These are phyloP conservation scores for Hipparchia semele DNA, from an alignment of 2,888 invertebrate species.

Conservation along the genomic window DNA sequence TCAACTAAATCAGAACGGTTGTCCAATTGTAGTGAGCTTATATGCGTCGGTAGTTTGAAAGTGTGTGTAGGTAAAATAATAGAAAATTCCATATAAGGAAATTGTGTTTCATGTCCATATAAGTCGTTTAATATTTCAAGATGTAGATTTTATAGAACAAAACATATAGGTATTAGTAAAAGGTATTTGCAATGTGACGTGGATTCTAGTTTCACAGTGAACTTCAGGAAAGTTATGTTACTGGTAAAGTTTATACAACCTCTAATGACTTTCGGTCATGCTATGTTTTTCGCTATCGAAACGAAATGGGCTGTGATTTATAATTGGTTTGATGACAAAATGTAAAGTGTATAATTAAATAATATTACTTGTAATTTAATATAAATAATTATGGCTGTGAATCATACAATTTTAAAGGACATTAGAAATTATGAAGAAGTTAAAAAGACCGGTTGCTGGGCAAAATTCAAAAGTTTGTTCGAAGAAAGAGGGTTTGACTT, in stretches of 20 bases:
- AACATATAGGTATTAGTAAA: not conserved
- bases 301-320: not conserved
- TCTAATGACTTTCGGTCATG: not conserved
- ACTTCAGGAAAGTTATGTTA: not conserved
- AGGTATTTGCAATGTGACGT: not conserved
- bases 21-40: conserved; percentile 23
- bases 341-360: not conserved
- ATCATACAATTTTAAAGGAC: conserved; percentile 32
- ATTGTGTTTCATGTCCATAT: not conserved
- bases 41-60: not conserved
- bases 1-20: conserved; percentile 42
- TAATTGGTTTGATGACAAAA: not conserved
- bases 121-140: not conserved
- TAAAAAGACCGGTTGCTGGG: conserved; percentile 64
- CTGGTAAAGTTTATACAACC: not conserved
- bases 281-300: not conserved
- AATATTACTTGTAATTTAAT: not conserved
- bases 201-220: not conserved
- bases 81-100: not conserved
- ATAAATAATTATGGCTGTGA: conserved; percentile 39
- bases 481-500: conserved; percentile 76
- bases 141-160: not conserved
- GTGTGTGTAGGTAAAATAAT: not conserved
- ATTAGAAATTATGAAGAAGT: conserved; percentile 38
- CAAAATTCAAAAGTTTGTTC: conserved; percentile 68